Evolutionary conservation across 2,888 invertebrate genomes (phyloP), one percentile per base, ranked within the genome.

Genomic region (Labia minor): DNA sequence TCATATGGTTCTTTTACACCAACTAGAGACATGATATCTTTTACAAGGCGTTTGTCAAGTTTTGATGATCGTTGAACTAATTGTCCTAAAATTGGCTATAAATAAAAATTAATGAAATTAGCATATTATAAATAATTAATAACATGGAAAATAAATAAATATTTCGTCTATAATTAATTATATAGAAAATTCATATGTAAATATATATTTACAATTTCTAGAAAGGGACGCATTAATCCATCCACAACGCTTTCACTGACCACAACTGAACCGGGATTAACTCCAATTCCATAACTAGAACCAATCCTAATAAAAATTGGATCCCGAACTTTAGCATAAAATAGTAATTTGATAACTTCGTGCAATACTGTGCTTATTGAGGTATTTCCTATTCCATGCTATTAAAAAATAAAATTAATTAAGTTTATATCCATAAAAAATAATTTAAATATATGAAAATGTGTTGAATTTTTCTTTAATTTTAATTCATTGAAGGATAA

Each of bases 341-440:
- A 79, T 72, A 89, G 77, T 65, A 89, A 75, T 74, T 90, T 90
- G 71, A 88, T 82, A 0, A 87, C 75, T 74, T 90, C 89, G 74
- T 88, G 86, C 1, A 90, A 79, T 19, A 86, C 78, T 8, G 89
- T 85, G 0, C 84, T 83, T 76, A 88, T 79, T 0, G 89, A 89
- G 0, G 89, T 85, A n/a, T 85, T 83, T 0, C 89, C 89, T 73
- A 90, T 85, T 1, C 89, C 89, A 72, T 90, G 89, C 87, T 88
- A 78, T 77, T 62, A 63, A 67, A 65, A 68, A 68, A 26, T 26
- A 26, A 26, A 26, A n/a, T n/a, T n/a, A n/a, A n/a, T n/a, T n/a
- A n/a, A n/a, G n/a, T n/a, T 65, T 19, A 67, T 68, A n/a, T 19
- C n/a, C 10, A 19, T 21, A 19, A 16, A 26, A 19, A 20, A 37